Evolutionary conservation across 2,113 vertebrate genomes (phyloP).

Genomic region (Sigmodon hispidus): DNA sequence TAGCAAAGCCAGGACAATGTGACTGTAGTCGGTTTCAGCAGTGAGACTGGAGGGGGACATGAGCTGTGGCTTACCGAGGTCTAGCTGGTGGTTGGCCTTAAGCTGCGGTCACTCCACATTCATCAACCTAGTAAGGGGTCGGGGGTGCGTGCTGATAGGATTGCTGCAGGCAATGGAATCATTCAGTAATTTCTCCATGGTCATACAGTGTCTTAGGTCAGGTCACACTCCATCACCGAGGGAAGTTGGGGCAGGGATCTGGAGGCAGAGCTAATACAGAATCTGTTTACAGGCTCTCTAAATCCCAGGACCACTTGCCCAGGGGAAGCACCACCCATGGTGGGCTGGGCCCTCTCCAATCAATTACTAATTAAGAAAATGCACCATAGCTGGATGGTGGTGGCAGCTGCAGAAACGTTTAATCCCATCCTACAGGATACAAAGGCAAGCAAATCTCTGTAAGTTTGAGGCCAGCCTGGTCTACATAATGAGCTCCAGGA

Average conservation of each 20-base stretch:
- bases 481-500: neutral
- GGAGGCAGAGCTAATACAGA: neutral
- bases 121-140: neutral
- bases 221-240: no score
- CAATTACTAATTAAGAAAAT: neutral
- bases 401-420: neutral
- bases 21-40: neutral
- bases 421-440: neutral
- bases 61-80: neutral
- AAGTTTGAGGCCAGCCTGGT: neutral
- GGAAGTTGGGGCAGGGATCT: neutral
- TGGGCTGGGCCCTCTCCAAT: neutral
- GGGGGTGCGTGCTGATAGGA: neutral
- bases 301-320: neutral
- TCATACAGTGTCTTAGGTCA: neutral
- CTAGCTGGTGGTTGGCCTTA: neutral
- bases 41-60: no score
- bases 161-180: neutral
- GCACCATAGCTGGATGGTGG: neutral
- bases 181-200: neutral
- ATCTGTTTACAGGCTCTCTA: neutral
- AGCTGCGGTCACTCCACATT: neutral
- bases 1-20: neutral
- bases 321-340: neutral
- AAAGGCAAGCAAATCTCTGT: neutral